phyloP scores from a whole-genome alignment of 2,797 vertebrate genomes.

The Poecile montanus region DNA sequence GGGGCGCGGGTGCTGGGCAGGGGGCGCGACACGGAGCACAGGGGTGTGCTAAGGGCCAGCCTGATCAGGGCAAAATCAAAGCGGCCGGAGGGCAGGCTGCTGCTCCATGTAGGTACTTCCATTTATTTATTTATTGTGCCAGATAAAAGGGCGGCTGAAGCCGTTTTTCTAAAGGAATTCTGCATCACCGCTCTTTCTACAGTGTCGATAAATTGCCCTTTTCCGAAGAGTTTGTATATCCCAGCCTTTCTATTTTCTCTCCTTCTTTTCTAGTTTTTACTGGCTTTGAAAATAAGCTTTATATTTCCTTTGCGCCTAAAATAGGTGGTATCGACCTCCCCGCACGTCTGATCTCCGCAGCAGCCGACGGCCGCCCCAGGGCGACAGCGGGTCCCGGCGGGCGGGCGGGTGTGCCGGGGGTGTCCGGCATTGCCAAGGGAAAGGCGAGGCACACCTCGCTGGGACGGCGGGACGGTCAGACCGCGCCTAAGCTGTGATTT shows the following conservation, averaged over 20 bases:
- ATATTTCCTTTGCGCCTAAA: not conserved
- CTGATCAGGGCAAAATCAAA: not conserved
- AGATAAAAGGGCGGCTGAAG: not conserved
- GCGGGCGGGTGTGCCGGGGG: not conserved
- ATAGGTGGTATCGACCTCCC: not conserved
- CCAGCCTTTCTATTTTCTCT: not conserved
- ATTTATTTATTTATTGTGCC: not conserved
- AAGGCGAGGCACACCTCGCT: not conserved
- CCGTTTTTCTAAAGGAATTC: constrained; percentile 9
- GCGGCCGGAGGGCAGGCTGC: not conserved
- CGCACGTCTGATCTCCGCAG: not conserved
- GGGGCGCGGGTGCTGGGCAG: not conserved
- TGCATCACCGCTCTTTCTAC: not conserved
- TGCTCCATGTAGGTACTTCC: not conserved
- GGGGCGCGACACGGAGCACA: not conserved
- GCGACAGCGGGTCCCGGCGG: not conserved
- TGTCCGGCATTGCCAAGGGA: not conserved
- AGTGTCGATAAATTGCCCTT: not conserved
- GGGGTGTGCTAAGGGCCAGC: not conserved
- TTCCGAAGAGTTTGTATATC: not conserved
- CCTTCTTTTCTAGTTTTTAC: not conserved
- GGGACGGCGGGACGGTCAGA: not conserved
- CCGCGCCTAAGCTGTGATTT: not conserved
- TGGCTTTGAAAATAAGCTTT: not conserved
- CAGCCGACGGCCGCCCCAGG: not conserved